Conservation (phyloP, 2,797 vertebrate genomes). For the Garrulus glandarius region DNA sequence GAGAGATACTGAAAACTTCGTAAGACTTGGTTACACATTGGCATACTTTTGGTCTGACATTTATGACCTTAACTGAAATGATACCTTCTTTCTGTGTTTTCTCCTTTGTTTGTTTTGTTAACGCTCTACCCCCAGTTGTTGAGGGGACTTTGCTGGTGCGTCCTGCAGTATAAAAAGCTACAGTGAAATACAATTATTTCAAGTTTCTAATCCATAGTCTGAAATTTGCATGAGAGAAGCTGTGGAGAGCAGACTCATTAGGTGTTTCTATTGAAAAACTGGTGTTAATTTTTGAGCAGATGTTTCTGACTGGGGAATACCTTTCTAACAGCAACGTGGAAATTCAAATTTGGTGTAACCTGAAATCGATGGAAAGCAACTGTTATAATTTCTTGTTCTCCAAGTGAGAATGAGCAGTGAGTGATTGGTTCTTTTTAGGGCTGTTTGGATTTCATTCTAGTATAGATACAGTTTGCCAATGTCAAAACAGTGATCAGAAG, state of each 20-base stretch:
- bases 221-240: background rate
- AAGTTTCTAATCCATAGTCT: background rate
- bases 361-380: conserved; percentile 12
- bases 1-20: background rate
- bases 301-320: background rate
- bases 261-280: background rate
- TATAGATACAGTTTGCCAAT: background rate
- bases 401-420: background rate
- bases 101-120: background rate
- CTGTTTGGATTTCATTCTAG: conserved; percentile 23
- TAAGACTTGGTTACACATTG: background rate
- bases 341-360: background rate
- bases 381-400: background rate
- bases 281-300: background rate
- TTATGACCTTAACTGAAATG: background rate
- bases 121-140: fast-evolving
- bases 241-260: background rate
- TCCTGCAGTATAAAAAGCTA: background rate
- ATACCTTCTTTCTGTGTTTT: background rate
- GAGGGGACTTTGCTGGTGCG: background rate
- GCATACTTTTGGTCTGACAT: background rate
- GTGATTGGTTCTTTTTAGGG: background rate
- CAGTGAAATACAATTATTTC: background rate
- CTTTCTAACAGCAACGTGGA: background rate
- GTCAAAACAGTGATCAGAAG: background rate